phyloP scores from a whole-genome alignment of 1,140 invertebrate genomes.

The Bombus ignitus region DNA sequence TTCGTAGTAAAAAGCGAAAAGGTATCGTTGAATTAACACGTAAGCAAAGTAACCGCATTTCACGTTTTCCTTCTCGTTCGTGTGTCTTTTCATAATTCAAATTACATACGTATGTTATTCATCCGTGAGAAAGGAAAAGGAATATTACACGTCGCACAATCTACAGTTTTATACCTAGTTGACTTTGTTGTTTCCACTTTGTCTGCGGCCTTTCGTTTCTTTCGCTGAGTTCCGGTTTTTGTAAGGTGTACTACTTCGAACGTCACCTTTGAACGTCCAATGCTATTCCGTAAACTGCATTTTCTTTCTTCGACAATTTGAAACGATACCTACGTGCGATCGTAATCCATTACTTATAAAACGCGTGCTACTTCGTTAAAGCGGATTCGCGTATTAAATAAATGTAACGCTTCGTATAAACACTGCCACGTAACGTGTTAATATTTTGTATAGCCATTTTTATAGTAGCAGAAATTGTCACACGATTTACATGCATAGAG shows the following conservation, averaged over 20 bases:
- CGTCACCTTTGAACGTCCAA: background rate
- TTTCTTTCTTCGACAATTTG: background rate
- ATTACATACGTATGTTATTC: background rate
- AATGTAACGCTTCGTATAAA: background rate
- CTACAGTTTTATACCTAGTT: background rate
- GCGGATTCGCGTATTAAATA: slow-evolving; percentile 9
- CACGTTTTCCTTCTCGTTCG: background rate
- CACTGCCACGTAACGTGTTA: background rate
- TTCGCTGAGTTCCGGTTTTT: background rate
- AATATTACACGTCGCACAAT: background rate
- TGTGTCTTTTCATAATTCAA: no score
- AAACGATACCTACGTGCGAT: background rate
- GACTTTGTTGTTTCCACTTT: slow-evolving; percentile 14
- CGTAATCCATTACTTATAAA: background rate
- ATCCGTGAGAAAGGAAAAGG: background rate
- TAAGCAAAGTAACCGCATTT: background rate
- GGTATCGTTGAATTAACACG: no score
- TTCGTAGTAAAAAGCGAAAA: background rate
- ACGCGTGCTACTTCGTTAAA: background rate
- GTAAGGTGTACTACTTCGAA: background rate
- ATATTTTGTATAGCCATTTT: background rate
- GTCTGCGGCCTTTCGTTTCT: background rate
- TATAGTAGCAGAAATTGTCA: background rate
- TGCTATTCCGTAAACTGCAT: background rate
- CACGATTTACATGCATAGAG: background rate